A percentile compares a stretch with the other conserved stretches of the same genome.
phyloP scores from a whole-genome alignment of 1,140 invertebrate genomes.

The Drosophila lowei region DNA sequence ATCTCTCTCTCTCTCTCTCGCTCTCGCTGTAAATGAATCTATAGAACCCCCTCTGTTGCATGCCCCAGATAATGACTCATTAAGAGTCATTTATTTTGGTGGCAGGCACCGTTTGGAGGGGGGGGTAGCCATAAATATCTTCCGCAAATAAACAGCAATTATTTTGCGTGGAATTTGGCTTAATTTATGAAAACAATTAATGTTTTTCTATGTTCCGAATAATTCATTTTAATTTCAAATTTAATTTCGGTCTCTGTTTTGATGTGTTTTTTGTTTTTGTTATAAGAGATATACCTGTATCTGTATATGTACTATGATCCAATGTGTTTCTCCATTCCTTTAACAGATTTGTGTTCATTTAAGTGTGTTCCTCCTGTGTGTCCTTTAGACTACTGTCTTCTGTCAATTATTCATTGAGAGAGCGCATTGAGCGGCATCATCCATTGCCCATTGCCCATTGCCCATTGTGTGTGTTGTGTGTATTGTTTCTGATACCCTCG shows the following conservation, averaged over 20 bases:
- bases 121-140: constrained; percentile 62
- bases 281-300: constrained; percentile 16
- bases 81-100: constrained; percentile 66
- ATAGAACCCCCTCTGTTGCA: no score
- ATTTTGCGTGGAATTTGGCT: constrained; percentile 48
- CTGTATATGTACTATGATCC: constrained; percentile 33
- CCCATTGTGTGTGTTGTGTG: constrained; percentile 68
- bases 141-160: constrained; percentile 76
- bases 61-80: constrained; percentile 30
- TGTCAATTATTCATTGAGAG: constrained; percentile 80
- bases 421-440: no score
- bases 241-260: constrained; percentile 33
- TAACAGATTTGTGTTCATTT: constrained; percentile 82
- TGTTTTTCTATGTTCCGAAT: constrained; percentile 40
- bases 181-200: constrained; percentile 52
- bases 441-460: no score
- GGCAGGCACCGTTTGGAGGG: constrained; percentile 27
- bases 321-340: constrained; percentile 35
- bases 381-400: constrained; percentile 58
- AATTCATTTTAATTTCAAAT: constrained; percentile 45
- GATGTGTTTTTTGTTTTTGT: constrained; percentile 17
- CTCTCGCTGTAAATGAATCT: background rate
- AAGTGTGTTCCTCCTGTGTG: constrained; percentile 67
- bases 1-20: constrained; percentile 8
- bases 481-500: constrained; percentile 30